These are phyloP conservation scores for Aethina tumida DNA, from an alignment of 1,140 invertebrate genomes.

Conservation along the genomic window DNA sequence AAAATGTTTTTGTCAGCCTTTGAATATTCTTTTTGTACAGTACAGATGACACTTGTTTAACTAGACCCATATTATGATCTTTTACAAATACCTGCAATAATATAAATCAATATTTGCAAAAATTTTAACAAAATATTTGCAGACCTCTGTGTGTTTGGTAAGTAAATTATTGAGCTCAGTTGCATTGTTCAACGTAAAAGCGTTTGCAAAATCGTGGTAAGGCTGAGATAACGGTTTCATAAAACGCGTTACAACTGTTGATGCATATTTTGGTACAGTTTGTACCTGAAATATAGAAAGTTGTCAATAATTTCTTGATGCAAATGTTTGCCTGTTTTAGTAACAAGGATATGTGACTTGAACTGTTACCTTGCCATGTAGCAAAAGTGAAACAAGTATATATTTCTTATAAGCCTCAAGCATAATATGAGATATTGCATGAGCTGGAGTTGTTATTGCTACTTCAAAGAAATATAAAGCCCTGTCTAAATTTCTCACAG, in stretches of 20 bases:
- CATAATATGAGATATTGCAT: slow-evolving; percentile 93
- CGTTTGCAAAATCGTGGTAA: slow-evolving; percentile 84
- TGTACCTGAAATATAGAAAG: slow-evolving; percentile 23
- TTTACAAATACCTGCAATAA: slow-evolving; percentile 53
- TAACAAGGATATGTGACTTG: too few relatives aligned
- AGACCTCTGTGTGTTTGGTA: slow-evolving; percentile 67
- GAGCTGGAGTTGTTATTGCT: slow-evolving; percentile 82
- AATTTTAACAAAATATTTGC: slow-evolving; percentile 6
- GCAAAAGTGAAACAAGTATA: slow-evolving; percentile 81
- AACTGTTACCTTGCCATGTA: slow-evolving; percentile 70
- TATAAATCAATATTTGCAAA: slow-evolving; percentile 8
- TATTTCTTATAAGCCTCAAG: slow-evolving; percentile 95
- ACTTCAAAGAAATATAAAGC: slow-evolving; percentile 94
- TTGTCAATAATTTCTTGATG: too few relatives aligned
- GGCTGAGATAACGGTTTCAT: slow-evolving; percentile 83
- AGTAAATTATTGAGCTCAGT: slow-evolving; percentile 59
- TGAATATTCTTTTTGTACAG: slow-evolving; percentile 96
- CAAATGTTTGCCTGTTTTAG: too few relatives aligned
- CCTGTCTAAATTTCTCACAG: slow-evolving; percentile 83
- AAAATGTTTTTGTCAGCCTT: slow-evolving; percentile 91
- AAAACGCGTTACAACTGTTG: slow-evolving; percentile 79
- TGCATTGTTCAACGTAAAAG: slow-evolving; percentile 67
- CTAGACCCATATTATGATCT: slow-evolving; percentile 74
- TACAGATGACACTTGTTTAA: slow-evolving; percentile 76
- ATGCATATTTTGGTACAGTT: slow-evolving; percentile 79